Evolutionary conservation across 1,140 invertebrate species (phyloP).

Genomic region (Drosophila nigromelanica): DNA sequence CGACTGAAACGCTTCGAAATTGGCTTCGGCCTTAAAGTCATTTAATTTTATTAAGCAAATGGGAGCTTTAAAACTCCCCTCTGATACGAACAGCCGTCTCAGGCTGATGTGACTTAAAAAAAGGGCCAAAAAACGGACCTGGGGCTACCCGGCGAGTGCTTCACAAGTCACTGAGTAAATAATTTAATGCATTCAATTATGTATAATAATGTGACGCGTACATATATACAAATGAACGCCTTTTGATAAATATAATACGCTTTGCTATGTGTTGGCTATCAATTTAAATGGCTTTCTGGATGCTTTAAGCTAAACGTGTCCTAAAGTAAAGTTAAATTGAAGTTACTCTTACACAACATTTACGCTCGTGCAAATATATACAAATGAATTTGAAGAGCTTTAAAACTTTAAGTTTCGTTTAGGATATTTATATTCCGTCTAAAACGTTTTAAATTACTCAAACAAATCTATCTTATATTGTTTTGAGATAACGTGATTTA

Average conservation of each 20-base stretch:
- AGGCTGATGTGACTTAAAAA: constrained; percentile 11
- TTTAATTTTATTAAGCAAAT: constrained; percentile 75
- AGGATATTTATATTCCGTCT: no score
- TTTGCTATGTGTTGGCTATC: constrained; percentile 9
- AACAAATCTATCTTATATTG: no score
- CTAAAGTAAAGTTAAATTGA: not conserved
- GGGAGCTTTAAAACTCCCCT: constrained; percentile 45
- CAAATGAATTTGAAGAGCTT: not conserved
- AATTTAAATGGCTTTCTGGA: constrained; percentile 8
- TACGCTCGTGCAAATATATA: not conserved
- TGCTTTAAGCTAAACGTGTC: not conserved
- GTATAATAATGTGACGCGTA: constrained; percentile 61
- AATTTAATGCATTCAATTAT: constrained; percentile 76
- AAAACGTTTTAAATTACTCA: no score
- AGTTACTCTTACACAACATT: not conserved
- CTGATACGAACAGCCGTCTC: not conserved
- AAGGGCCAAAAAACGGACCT: constrained; percentile 19
- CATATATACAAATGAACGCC: constrained; percentile 26
- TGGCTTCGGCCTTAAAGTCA: constrained; percentile 62
- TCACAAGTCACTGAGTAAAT: constrained; percentile 64
- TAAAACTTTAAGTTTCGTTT: not conserved
- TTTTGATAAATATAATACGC: constrained; percentile 47
- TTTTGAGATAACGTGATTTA: no score
- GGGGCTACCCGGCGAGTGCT: constrained; percentile 7
- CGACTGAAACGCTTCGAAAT: constrained; percentile 19